Conservation (phyloP, 1,140 invertebrate genomes). For the Physella acuta region DNA sequence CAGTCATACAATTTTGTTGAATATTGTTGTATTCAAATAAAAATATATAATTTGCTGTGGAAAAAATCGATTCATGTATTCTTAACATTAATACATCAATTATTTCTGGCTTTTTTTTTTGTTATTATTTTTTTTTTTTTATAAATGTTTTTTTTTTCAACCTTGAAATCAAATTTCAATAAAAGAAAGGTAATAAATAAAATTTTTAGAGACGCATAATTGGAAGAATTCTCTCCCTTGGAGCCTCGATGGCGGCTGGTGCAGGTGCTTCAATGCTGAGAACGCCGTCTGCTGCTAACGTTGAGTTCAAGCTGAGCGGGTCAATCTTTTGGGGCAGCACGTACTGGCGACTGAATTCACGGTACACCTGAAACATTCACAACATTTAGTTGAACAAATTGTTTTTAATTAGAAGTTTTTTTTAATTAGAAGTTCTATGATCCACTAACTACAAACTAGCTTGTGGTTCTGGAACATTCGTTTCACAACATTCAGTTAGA, state of each 20-base stretch:
- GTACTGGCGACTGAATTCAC: slow-evolving; percentile 53
- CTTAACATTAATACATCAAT: too few relatives aligned
- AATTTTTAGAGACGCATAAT: slow-evolving; percentile 35
- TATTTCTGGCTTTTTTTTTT: too few relatives aligned
- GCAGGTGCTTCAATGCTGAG: slow-evolving; percentile 54
- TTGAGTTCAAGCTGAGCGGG: slow-evolving; percentile 45
- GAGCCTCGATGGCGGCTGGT: slow-evolving; percentile 39
- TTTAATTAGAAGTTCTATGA: background rate
- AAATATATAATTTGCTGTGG: too few relatives aligned
- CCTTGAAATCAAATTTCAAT: too few relatives aligned
- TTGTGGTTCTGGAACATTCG: background rate
- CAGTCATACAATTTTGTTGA: too few relatives aligned
- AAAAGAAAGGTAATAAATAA: too few relatives aligned
- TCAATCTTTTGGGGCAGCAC: slow-evolving; percentile 52
- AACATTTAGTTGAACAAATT: too few relatives aligned
- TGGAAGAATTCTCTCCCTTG: slow-evolving; percentile 46
- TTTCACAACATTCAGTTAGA: background rate
- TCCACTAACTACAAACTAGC: background rate
- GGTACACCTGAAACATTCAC: slow-evolving; percentile 36
- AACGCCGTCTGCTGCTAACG: slow-evolving; percentile 54
- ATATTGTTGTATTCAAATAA: too few relatives aligned
- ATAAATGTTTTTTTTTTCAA: too few relatives aligned
- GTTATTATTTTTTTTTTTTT: too few relatives aligned
- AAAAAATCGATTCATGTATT: too few relatives aligned
- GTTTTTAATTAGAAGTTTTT: too few relatives aligned